phyloP scores from a whole-genome alignment of 2,113 vertebrate species.

The Aptenodytes patagonicus region DNA sequence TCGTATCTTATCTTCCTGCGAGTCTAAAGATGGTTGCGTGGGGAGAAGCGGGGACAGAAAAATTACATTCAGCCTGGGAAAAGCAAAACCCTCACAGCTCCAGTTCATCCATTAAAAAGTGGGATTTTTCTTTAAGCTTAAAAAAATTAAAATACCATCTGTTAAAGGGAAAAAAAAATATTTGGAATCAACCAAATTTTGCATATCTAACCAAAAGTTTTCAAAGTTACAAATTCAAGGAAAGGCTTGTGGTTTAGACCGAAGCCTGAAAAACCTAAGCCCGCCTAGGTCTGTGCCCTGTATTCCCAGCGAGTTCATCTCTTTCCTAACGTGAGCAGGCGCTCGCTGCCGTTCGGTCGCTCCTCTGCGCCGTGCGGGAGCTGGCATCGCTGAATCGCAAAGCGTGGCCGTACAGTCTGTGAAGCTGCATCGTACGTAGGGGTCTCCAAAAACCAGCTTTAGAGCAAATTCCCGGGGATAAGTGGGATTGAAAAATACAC shows the following conservation, averaged over 20 bases:
- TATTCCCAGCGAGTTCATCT: background rate
- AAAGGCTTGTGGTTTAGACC: background rate
- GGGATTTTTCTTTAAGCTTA: background rate
- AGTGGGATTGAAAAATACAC: background rate
- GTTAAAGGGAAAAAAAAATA: background rate
- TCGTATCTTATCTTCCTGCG: rapidly evolving
- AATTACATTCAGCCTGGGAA: background rate
- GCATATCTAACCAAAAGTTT: background rate
- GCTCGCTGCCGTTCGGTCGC: background rate
- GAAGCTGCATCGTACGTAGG: background rate
- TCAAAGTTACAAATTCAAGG: background rate
- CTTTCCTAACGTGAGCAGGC: background rate
- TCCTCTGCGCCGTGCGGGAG: background rate
- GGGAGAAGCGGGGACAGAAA: background rate
- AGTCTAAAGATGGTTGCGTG: background rate
- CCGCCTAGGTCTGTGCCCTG: rapidly evolving
- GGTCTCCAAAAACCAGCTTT: slow-evolving; percentile 56
- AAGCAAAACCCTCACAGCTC: background rate
- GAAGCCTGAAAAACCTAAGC: background rate
- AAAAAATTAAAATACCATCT: background rate
- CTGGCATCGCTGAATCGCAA: background rate
- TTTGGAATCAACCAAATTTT: background rate
- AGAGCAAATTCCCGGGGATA: slow-evolving; percentile 24
- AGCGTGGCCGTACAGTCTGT: background rate
- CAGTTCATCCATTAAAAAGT: background rate